Base-by-base conservation (phyloP, 2,888 invertebrate genomes). In the Hyppa rectilinea region DNA sequence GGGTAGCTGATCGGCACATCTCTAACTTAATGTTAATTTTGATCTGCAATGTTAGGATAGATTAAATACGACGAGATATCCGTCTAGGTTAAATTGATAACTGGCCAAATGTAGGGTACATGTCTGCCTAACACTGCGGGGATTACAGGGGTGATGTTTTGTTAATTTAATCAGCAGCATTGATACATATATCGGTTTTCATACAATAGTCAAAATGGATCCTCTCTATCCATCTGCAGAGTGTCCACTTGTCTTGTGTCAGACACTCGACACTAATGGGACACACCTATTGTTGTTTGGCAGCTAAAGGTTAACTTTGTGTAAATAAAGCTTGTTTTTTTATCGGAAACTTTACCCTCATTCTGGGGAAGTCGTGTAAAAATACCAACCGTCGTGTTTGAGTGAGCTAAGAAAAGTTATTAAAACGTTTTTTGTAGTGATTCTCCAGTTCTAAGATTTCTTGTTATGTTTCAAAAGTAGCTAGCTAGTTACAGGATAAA, bases 231-330 rank as follows among this genome's bases (percentile, higher is more conserved):
- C 26, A 6, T 38, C 45, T 62, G 53, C 14, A 23, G 14, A 14
- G 40, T 61, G 40, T 40, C 29, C 40, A 4, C 63, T 12, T 38
- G 45, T 55, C 36, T 69, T 61, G 55, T 72, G 67, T 67, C 63
- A 9, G 60, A 80, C 83, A 67, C 63, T 82, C 66, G 43, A 72
- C 60, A 67, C 66, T 52, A 61, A 82, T 58, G 60, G n/a, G 55
- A 31, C 73, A 64, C 82, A 53, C 64, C 71, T 59, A 53, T 58
- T 65, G 47, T 65, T 71, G 78, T 71, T 58, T 53, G 71, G 23
- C 29, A 45, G 43, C n/a, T 43, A 60, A 64, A 70, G 78, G 81
- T 61, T 81, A 55, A 49, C 23, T 73, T 60, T 62, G 74, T 31
- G 80, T 62, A 72, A 79, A 72, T 72, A 79, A 29, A 40, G 20